Base-by-base conservation (phyloP, 2,888 invertebrate genomes). In the Busseola fusca region DNA sequence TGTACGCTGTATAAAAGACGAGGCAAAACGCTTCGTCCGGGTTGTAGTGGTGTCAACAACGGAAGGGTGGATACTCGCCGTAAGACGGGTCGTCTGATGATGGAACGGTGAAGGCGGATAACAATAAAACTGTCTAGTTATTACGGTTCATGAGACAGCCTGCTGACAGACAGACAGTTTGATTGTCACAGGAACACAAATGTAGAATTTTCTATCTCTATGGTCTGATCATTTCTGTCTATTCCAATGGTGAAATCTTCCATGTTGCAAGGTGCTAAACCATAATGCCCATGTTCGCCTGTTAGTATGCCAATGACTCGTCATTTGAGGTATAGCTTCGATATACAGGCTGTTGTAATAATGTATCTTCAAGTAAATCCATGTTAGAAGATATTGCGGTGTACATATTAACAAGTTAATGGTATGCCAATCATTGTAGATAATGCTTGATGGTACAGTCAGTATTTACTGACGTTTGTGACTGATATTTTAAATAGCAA, bases 381-480 rank as follows among this genome's bases (percentile, higher is more conserved):
- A n/a, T n/a, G n/a, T 77, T 34, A 52, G 68, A 65, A 45, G 45
- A 45, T 45, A 45, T 7, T 79, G 60, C 52, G 60, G 60, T 60
- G 30, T 7, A 64, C n/a, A 25, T 30, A 42, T 64, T 21, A 37
- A 64, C 45, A 63, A 30, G 42, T 10, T 71, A 78, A 57, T 62
- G 25, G 21, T 37, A 34, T 16, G 67, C 56, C 64, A 73, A 79
- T 79, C 74, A 79, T 57, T 56, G 40, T 34, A 56, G 42, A 50
- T 72, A 64, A 74, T 54, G 64, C 52, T 80, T 74, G 64, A 72
- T 58, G 48, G 60, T 52, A 37, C 21, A 42, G 65, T 58, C 78
- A 63, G 25, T 48, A 21, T n/a, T 62, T 40, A 45, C 42, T 45
- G 59, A 78, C 18, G 54, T 16, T 54, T 64, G 50, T 74, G 73